These are phyloP conservation scores for Adoxophyes honmai DNA, from an alignment of 1,140 invertebrate genomes.

Conservation along the genomic window DNA sequence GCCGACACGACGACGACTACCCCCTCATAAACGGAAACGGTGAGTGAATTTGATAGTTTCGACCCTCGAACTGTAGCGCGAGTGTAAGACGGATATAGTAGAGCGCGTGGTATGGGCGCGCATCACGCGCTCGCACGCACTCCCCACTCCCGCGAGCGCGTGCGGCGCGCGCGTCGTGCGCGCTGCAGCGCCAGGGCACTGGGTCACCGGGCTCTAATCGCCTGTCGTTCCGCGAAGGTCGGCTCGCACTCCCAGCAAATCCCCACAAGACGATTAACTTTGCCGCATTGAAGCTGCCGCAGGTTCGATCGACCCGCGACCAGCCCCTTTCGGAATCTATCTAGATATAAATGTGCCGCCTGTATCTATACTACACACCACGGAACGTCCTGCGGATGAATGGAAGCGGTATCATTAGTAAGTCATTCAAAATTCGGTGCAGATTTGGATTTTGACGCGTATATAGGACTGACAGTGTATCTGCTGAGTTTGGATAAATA, in stretches of 20 bases:
- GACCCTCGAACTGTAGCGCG: conserved; percentile 7
- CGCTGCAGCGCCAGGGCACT: conserved; percentile 27
- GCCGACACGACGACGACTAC: conserved; percentile 86
- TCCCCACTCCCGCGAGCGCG: conserved; percentile 13
- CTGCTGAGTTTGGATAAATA: background rate
- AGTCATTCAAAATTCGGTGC: background rate
- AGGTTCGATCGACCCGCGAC: conserved; percentile 56
- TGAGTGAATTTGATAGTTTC: conserved; percentile 71
- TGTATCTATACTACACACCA: conserved; percentile 3
- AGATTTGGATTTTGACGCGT: background rate
- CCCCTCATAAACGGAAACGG: conserved; percentile 85
- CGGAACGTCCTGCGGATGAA: conserved; percentile 1
- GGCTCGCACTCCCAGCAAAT: conserved; percentile 26
- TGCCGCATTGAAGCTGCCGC: conserved; percentile 60
- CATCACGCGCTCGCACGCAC: conserved; percentile 30
- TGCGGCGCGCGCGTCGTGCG: conserved; percentile 19
- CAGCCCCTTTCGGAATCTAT: conserved; percentile 35
- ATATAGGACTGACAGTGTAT: background rate
- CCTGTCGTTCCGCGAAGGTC: conserved; percentile 19
- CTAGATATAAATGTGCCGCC: conserved; percentile 12
- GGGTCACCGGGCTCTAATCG: conserved; percentile 27
- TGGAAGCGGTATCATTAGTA: background rate
- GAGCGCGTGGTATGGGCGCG: conserved; percentile 21
- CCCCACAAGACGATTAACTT: conserved; percentile 31
- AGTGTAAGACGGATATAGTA: conserved; percentile 16